Evolutionary conservation across 2,888 invertebrate genomes (phyloP).

Genomic region (Caenorhabditis drosophilae): DNA sequence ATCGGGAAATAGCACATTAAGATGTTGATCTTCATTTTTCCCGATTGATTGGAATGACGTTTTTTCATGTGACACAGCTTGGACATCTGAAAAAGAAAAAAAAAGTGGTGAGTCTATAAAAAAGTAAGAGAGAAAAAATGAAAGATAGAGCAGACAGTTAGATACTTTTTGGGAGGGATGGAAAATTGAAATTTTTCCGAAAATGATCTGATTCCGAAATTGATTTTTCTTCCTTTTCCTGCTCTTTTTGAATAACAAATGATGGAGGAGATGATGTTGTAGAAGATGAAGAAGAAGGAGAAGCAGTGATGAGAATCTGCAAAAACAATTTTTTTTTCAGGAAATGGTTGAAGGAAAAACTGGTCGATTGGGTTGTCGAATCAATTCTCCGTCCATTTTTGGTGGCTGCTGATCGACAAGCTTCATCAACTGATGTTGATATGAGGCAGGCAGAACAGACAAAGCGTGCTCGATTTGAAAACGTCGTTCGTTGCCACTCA

Average conservation of each 20-base stretch:
- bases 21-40: conserved; percentile 9
- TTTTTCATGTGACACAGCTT: conserved; percentile 20
- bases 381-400: conserved; percentile 24
- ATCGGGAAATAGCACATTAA: conserved; percentile 34
- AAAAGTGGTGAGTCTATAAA: too few relatives aligned
- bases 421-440: conserved; percentile 21
- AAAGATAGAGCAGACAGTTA: too few relatives aligned
- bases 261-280: not conserved
- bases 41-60: conserved; percentile 28
- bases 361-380: conserved; percentile 16
- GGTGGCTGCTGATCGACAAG: conserved; percentile 17
- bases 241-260: not conserved
- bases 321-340: not conserved
- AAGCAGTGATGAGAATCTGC: too few relatives aligned
- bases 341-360: not conserved
- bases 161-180: too few relatives aligned
- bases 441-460: conserved; percentile 27
- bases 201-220: too few relatives aligned
- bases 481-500: conserved; percentile 31
- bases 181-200: too few relatives aligned
- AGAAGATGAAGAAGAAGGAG: too few relatives aligned
- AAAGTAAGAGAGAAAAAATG: too few relatives aligned
- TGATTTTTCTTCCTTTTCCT: too few relatives aligned
- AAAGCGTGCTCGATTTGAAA: conserved; percentile 23
- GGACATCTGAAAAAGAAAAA: conserved; percentile 11